Base-by-base conservation (phyloP, 2,797 vertebrate genomes). In the Acipenser oxyrinchus region DNA sequence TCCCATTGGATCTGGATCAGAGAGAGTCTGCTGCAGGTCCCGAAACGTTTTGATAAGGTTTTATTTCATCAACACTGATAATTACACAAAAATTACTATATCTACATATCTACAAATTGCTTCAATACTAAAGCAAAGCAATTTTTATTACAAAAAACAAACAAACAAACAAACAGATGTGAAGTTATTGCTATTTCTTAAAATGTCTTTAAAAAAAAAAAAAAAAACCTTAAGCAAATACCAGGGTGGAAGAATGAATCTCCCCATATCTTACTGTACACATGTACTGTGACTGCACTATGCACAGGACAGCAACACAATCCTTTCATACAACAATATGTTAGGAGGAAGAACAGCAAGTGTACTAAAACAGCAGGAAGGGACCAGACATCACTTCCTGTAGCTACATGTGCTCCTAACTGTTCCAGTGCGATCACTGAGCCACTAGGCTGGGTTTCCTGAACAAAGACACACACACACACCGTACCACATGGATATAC, bases 191-290 rank as follows among this genome's bases (percentile, higher is more conserved):
- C 23, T 37, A 4, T 37, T 3, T 37, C 23, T 37, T 37, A 37
- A 37, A 37, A 37, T 37, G 23, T 37, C 23, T 18, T 18, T 18
- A 18, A 76, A 53, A 18, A 18, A 18, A 18, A 18, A 18, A 18
- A 18, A 18, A 1, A 18, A 18, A 18, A 18, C 64, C 77, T 68
- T 74, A 62, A 68, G 68, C 71, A 74, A 67, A 18, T 51, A 55
- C 70, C 63, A 75, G 75, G 72, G 71, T 76, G 74, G 51, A 52
- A 71, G 62, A 74, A 70, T 69, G 62, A 63, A 70, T 77, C 76
- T 18, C 15, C 81, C 78, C 79, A 86, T 87, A 87, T 87, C 84
- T 88, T 88, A 87, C 85, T 82, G 81, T 83, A 84, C 81, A 85
- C 76, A 83, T 82, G 76, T 83, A 78, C 74, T 78, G 73, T 74